phyloP scores from a whole-genome alignment of 2,888 invertebrate species.

The Steromphala cineraria region DNA sequence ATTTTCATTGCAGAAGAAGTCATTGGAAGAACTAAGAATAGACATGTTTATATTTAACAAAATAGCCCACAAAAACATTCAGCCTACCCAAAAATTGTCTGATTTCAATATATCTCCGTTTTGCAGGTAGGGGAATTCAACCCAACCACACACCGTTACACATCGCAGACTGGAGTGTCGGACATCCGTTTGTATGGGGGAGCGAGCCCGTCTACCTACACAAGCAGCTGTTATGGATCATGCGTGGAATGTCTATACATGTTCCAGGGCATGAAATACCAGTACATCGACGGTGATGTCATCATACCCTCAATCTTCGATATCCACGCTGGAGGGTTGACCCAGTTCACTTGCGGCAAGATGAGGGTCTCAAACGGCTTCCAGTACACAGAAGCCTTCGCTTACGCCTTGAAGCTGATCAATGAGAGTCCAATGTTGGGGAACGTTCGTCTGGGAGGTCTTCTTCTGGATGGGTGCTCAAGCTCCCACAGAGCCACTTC shows the following conservation, averaged over 20 bases:
- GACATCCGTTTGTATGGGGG: conserved; percentile 34
- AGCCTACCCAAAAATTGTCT: neutral
- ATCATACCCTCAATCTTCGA: conserved; percentile 67
- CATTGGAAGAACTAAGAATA: too few species aligned
- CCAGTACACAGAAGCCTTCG: conserved; percentile 67
- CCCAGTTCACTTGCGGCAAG: conserved; percentile 59
- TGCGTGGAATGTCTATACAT: conserved; percentile 68
- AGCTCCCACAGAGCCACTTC: conserved; percentile 55
- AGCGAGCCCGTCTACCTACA: conserved; percentile 12
- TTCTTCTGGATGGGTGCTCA: conserved; percentile 69
- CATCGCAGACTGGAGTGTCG: conserved; percentile 24
- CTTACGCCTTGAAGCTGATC: conserved; percentile 61
- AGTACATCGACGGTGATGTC: conserved; percentile 64
- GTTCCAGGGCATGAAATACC: conserved; percentile 58
- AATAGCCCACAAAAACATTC: too few species aligned
- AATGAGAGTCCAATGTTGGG: conserved; percentile 52
- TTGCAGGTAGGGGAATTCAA: conserved; percentile 49
- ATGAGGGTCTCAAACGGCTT: conserved; percentile 60
- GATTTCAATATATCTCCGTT: neutral
- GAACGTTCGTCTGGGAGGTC: conserved; percentile 60
- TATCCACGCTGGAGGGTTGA: conserved; percentile 59
- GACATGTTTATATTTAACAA: too few species aligned
- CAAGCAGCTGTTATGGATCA: conserved; percentile 49
- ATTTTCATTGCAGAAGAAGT: too few species aligned
- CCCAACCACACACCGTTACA: conserved; percentile 37